Evolutionary conservation across 2,888 invertebrate species (phyloP), one percentile per base, ranked within the genome.

Genomic region (Phyllotreta striolata): DNA sequence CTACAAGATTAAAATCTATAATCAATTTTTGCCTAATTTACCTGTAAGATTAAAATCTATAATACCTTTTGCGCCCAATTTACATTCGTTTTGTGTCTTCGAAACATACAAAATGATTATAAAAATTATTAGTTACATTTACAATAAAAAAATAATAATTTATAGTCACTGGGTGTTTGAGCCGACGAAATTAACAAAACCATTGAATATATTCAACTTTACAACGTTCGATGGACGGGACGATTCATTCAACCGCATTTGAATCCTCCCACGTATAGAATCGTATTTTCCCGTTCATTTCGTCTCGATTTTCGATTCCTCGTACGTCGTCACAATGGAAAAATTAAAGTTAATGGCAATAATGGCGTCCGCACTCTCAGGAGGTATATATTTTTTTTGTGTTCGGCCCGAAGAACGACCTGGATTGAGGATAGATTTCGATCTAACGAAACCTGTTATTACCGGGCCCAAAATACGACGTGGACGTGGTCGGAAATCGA

Each of bases 401-500:
- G 41, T 52, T 12, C n/a, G 7, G 4, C 14, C 37, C 9, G 7
- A 13, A 52, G 74, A 76, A 77, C 76, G 76, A 72, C 69, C 73
- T 68, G 69, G 70, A 65, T 55, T 57, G 67, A 66, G 69, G 63
- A 66, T 68, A 57, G 62, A 62, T 52, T 69, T 70, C 66, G 68
- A 68, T 72, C 69, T 61, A n/a, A 24, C 64, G 68, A 72, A 77
- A 79, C 78, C 77, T 75, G 70, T 79, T 72, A 79, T 79, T 78
- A 78, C 67, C 66, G 68, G 66, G 24, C 24, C 67, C 62, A 69
- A 71, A 68, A 72, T 70, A 74, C 73, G 70, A 72, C 69, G n/a
- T n/a, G 70, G 71, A 74, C 74, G 74, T 75, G 77, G 70, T 74
- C 74, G 70, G 73, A 73, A 72, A 70, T 71, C 63, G 64, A 71